Conservation (phyloP, 2,113 vertebrate species). For the Misgurnus anguillicaudatus region DNA sequence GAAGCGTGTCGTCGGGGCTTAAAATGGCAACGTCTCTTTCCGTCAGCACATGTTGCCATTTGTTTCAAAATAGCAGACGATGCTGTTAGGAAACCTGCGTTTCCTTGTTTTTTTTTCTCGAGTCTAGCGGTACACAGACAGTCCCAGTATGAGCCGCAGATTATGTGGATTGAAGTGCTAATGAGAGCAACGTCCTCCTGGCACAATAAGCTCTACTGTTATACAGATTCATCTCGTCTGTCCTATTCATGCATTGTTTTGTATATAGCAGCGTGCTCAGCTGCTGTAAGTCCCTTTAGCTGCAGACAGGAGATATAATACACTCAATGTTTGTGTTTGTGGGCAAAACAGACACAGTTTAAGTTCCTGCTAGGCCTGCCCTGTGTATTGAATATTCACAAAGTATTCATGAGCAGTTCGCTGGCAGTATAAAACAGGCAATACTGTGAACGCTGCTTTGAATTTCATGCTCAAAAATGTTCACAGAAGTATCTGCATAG, state of each 20-base stretch:
- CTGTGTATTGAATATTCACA: background rate
- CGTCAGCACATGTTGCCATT: background rate
- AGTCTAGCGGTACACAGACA: background rate
- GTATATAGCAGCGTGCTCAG: background rate
- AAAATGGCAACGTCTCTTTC: conserved; percentile 21
- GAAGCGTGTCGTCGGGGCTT: conserved; percentile 3
- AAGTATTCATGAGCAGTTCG: background rate
- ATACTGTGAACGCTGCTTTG: no score
- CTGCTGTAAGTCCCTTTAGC: background rate
- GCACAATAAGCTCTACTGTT: background rate
- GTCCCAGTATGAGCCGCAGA: conserved; percentile 15
- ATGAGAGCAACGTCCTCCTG: conserved; percentile 26
- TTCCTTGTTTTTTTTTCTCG: background rate
- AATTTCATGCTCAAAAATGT: no score
- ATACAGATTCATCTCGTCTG: background rate
- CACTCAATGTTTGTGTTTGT: background rate
- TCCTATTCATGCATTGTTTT: conserved; percentile 15
- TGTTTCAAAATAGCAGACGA: conserved; percentile 5
- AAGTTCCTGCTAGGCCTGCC: background rate
- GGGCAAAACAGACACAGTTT: background rate
- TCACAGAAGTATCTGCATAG: no score
- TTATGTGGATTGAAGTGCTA: conserved; percentile 43
- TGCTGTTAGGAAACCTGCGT: background rate
- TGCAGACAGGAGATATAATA: conserved; percentile 12
- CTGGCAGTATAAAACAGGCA: no score